Evolutionary conservation across 1,140 invertebrate species (phyloP), one percentile per base, ranked within the genome.

Genomic region (Linepithema humile): DNA sequence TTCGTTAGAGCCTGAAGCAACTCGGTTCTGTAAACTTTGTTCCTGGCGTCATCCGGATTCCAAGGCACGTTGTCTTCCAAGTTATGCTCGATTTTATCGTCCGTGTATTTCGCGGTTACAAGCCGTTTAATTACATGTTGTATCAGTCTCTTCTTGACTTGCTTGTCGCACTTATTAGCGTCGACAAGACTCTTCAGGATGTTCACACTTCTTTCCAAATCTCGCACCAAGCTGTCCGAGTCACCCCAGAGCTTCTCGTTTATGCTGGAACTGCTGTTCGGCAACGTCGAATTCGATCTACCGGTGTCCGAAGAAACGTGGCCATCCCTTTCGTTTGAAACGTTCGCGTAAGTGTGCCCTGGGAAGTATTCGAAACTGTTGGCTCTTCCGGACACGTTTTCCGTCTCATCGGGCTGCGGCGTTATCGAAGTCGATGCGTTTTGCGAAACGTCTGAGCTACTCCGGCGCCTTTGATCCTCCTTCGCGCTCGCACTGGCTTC

Each of bases 351-450:
- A 6, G 93, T 88, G 67, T 95, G 93, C 4, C 94, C 94, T 7
- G 94, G 94, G 55, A 95, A 93, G 85, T 95, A 95, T 45, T 95
- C 95, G 82, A 95, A 95, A 86, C 95, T 95, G 62, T 95, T 95
- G 2, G 93, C 94, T 83, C 92, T 86, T 26, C 93, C 94, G 2
- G 92, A 90, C 17, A 92, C 86, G 75, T 93, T 91, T 65, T 93
- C 93, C 7, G 62, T 75, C 15, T 92, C 90, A 7, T 93, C 92
- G 0, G 74, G 88, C n/a, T 86, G 90, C 0, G 91, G 90, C 0
- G 92, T 90, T n/a, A 88, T 83, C 3, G 82, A 57, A 0, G 70
- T 72, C 0, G 92, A 93, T 3, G 86, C 89, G 45, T 89, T 90
- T 3, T 74, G 84, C 2, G 92, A 93, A 0, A 70, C 2, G 6